phyloP scores from a whole-genome alignment of 1,140 invertebrate genomes.

The Galleria mellonella region DNA sequence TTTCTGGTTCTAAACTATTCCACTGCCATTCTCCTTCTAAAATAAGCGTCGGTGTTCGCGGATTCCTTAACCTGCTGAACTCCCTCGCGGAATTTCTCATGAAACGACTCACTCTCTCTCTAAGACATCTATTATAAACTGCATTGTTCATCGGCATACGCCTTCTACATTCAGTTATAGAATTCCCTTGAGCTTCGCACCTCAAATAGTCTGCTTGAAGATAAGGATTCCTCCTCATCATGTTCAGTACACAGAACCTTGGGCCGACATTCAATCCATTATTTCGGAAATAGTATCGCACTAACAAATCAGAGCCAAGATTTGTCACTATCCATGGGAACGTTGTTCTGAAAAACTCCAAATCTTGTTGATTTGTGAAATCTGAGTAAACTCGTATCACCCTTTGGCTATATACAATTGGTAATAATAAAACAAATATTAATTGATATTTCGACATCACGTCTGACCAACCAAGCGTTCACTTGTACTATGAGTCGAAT shows the following conservation, averaged over 20 bases:
- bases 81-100: constrained; percentile 8
- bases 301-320: constrained; percentile 14
- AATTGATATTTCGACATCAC: no score
- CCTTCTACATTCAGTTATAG: constrained; percentile 6
- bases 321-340: constrained; percentile 27
- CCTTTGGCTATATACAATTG: no score
- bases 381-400: constrained; percentile 20
- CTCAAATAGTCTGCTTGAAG: constrained; percentile 21
- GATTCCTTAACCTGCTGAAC: constrained; percentile 13
- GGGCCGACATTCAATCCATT: constrained; percentile 11
- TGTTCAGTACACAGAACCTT: constrained; percentile 18
- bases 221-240: constrained; percentile 16
- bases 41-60: constrained; percentile 14
- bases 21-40: constrained; percentile 3
- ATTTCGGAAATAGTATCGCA: constrained; percentile 21
- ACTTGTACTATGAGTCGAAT: no score
- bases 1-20: not conserved
- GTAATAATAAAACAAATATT: no score
- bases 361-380: constrained; percentile 18
- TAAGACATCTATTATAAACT: constrained; percentile 11
- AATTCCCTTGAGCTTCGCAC: constrained; percentile 14
- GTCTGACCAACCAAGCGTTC: no score
- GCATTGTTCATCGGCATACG: constrained; percentile 8
- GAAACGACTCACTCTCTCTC: constrained; percentile 9
- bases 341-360: constrained; percentile 20